A percentile compares a stretch with the other conserved stretches of the same genome.
These are phyloP conservation scores for Actenoides lindsayi DNA, from an alignment of 2,113 vertebrate genomes.

Conservation along the genomic window DNA sequence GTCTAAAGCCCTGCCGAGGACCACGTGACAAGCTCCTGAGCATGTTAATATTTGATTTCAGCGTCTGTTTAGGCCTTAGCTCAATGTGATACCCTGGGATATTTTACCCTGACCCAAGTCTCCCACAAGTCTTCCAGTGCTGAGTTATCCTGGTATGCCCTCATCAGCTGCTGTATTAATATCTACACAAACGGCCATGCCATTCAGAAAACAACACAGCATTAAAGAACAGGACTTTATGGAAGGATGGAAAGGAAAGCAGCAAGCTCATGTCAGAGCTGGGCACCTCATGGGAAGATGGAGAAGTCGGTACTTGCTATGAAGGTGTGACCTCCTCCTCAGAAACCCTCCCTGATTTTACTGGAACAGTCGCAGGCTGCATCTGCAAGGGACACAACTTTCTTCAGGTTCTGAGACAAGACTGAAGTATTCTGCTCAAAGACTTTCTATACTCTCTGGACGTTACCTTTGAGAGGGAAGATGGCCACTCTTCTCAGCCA, in stretches of 20 bases:
- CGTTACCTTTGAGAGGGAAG: background rate
- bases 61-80: background rate
- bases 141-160: rapidly evolving
- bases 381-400: background rate
- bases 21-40: conserved; percentile 1
- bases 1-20: background rate
- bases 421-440: background rate
- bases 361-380: background rate
- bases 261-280: background rate
- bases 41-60: background rate
- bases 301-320: background rate
- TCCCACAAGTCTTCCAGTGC: rapidly evolving
- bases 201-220: background rate
- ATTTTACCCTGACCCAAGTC: background rate
- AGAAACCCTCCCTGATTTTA: background rate
- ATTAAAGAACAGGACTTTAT: background rate
- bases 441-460: background rate
- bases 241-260: background rate
- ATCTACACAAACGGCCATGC: background rate
- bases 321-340: background rate
- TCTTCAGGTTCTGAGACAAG: background rate
- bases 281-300: rapidly evolving
- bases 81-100: background rate
- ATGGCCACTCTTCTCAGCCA: background rate
- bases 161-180: background rate